Conservation (phyloP, 2,888 invertebrate genomes). For the Hypsopygia costalis region DNA sequence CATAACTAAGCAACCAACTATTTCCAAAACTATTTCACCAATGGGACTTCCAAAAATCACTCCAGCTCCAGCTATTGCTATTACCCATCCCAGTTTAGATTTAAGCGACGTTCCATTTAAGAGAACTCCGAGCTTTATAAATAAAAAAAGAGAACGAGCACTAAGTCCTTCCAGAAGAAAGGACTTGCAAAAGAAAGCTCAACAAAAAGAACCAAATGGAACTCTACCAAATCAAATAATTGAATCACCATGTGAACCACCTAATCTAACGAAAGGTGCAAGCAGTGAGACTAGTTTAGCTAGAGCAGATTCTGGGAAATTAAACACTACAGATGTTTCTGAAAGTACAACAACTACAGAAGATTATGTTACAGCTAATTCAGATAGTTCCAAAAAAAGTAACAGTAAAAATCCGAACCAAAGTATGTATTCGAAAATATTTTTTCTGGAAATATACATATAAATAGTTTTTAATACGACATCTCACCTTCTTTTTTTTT, state of each 20-base stretch:
- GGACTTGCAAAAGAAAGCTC: constrained; percentile 63
- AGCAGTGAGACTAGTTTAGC: constrained; percentile 77
- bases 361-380: constrained; percentile 93
- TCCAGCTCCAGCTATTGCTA: constrained; percentile 79
- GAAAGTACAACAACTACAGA: constrained; percentile 93
- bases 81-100: constrained; percentile 78
- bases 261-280: constrained; percentile 50
- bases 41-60: constrained; percentile 48
- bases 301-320: constrained; percentile 86
- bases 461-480: no score
- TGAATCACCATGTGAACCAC: constrained; percentile 58
- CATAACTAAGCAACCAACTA: constrained; percentile 71
- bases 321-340: constrained; percentile 89
- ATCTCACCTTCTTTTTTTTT: constrained; percentile 25
- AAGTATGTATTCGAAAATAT: constrained; percentile 42
- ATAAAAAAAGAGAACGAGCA: constrained; percentile 74
- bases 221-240: constrained; percentile 57
- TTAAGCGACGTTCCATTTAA: constrained; percentile 70
- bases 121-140: constrained; percentile 72
- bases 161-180: constrained; percentile 73
- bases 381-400: constrained; percentile 85
- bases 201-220: constrained; percentile 66
- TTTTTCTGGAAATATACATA: background rate
- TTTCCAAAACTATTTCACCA: constrained; percentile 54
- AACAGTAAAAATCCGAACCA: constrained; percentile 67